A percentile compares a stretch with the other conserved stretches of the same genome.
Evolutionary conservation across 37 sponge, comb jelly and placozoan genomes (phyloP).

Genomic region (Halichondria panicea): DNA sequence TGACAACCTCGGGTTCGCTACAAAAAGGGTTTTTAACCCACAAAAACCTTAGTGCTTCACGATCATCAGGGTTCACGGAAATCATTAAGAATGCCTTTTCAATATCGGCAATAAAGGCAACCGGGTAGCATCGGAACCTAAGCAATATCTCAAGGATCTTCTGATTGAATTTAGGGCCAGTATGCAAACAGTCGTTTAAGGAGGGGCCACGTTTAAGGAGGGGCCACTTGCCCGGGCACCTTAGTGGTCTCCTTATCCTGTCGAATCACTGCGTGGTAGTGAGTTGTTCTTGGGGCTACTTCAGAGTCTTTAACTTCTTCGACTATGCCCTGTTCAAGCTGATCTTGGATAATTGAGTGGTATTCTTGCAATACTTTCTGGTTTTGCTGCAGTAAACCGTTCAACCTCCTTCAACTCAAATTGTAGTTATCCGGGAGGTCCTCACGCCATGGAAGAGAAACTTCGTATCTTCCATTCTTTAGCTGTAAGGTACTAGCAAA

Average conservation of each 20-base stretch:
- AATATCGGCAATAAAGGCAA: constrained; percentile 14
- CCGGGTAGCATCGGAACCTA: constrained; percentile 4
- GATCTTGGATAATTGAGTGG: constrained; percentile 23
- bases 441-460: constrained; percentile 30
- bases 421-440: constrained; percentile 18
- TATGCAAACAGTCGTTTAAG: constrained; percentile 25
- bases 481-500: constrained; percentile 3
- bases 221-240: constrained; percentile 12
- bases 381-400: constrained; percentile 15
- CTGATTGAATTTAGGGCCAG: constrained; percentile 33
- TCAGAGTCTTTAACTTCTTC: constrained; percentile 5
- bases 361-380: constrained; percentile 30
- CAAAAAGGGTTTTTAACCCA: constrained; percentile 12
- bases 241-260: constrained; percentile 27
- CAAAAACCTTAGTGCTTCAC: constrained; percentile 15
- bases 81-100: constrained; percentile 40
- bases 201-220: constrained; percentile 22
- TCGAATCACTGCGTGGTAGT: constrained; percentile 31
- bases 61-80: constrained; percentile 3
- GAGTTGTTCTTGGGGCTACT: not conserved
- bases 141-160: constrained; percentile 22
- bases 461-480: constrained; percentile 4
- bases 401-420: constrained; percentile 16
- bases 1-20: not conserved
- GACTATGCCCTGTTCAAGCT: constrained; percentile 17